phyloP scores from a whole-genome alignment of 2,113 vertebrate genomes.

The Mobula birostris region DNA sequence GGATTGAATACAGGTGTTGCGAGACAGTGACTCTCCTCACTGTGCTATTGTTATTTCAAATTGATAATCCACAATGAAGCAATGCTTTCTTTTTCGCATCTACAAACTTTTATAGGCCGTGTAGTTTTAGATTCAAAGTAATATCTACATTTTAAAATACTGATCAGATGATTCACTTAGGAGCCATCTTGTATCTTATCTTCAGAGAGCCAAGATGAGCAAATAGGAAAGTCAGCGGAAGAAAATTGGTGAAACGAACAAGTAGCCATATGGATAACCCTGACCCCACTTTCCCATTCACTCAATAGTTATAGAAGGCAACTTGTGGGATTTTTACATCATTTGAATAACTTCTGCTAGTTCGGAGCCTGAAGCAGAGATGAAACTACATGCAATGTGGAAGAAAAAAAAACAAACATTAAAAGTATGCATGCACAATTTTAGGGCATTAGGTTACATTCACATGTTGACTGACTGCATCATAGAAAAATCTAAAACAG shows the following conservation, averaged over 20 bases:
- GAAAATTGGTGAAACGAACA: neutral
- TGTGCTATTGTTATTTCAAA: neutral
- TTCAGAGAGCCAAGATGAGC: neutral
- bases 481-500: neutral
- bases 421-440: neutral
- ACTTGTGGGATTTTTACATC: neutral
- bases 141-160: neutral
- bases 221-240: neutral
- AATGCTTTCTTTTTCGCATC: neutral
- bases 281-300: neutral
- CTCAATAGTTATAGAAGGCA: neutral
- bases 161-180: neutral
- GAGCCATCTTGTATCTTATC: neutral
- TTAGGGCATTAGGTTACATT: neutral
- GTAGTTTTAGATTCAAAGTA: neutral
- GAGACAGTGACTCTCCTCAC: too few relatives aligned
- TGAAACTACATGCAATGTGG: neutral
- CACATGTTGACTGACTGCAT: neutral
- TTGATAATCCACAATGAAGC: neutral
- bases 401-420: too few relatives aligned
- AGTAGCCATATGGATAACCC: neutral
- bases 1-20: too few relatives aligned
- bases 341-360: neutral
- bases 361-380: neutral
- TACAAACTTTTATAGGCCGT: too few relatives aligned